Percentiles rank a stretch among this genome's conserved stretches.
phyloP scores from a whole-genome alignment of 2,888 invertebrate species.

The Agrochola lota region DNA sequence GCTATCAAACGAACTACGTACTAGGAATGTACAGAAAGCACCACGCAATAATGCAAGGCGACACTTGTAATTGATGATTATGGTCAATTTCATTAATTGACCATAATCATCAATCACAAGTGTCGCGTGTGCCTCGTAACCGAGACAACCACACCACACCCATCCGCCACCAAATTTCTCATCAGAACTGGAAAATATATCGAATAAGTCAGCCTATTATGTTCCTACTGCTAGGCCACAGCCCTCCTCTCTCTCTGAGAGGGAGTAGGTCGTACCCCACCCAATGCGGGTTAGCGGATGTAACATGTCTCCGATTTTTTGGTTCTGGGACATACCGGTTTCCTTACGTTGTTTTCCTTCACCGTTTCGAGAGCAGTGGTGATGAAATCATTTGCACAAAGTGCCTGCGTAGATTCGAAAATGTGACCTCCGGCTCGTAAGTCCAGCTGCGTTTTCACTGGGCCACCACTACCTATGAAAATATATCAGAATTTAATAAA shows the following conservation, averaged over 20 bases:
- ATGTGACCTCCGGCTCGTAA: background rate
- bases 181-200: background rate
- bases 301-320: no score
- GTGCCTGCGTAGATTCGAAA: background rate
- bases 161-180: background rate
- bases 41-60: no score
- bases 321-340: background rate
- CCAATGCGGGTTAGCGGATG: background rate
- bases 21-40: conserved; percentile 7
- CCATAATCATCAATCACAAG: no score
- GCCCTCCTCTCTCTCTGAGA: background rate
- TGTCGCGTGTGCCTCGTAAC: background rate
- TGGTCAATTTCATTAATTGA: no score
- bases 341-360: background rate
- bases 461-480: background rate
- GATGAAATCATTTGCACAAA: no score
- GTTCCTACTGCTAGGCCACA: background rate
- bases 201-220: background rate
- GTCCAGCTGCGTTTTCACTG: background rate
- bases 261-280: background rate
- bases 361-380: no score
- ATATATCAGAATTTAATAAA: background rate
- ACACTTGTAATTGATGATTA: no score
- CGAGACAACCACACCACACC: background rate
- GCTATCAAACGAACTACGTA: background rate